phyloP scores from a whole-genome alignment of 2,888 invertebrate genomes.

The Zele albiditarsus region DNA sequence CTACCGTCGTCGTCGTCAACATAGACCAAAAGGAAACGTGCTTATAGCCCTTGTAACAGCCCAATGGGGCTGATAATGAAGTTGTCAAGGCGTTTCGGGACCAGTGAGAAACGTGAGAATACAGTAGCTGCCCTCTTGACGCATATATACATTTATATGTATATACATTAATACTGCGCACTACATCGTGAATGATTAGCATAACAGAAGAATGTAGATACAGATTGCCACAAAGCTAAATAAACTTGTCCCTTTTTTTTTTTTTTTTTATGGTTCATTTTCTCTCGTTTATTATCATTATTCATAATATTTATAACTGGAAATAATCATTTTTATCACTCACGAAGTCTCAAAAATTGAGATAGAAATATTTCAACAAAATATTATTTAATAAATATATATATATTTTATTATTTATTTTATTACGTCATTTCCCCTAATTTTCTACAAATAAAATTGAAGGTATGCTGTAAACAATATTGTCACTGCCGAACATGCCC shows the following conservation, averaged over 20 bases:
- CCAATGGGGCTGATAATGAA: conserved; percentile 51
- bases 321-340: not conserved
- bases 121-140: not conserved
- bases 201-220: not conserved
- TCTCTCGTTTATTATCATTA: not conserved
- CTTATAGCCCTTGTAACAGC: conserved; percentile 68
- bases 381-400: conserved; percentile 40
- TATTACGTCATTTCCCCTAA: not conserved
- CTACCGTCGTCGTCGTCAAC: conserved; percentile 63
- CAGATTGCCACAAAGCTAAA: conserved; percentile 12
- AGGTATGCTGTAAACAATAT: not conserved
- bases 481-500: not conserved
- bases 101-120: conserved; percentile 31
- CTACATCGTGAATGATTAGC: conserved; percentile 17
- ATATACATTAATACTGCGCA: conserved; percentile 27
- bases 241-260: conserved; percentile 9
- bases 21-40: conserved; percentile 68
- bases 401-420: conserved; percentile 34
- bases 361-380: conserved; percentile 48
- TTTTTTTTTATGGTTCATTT: not conserved
- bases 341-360: conserved; percentile 45
- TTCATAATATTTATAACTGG: not conserved
- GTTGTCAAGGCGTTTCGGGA: conserved; percentile 43
- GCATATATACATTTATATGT: conserved; percentile 4
- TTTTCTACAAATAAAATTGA: too few relatives aligned